phyloP scores from a whole-genome alignment of 2,797 vertebrate genomes.

The Babyrousa celebensis region DNA sequence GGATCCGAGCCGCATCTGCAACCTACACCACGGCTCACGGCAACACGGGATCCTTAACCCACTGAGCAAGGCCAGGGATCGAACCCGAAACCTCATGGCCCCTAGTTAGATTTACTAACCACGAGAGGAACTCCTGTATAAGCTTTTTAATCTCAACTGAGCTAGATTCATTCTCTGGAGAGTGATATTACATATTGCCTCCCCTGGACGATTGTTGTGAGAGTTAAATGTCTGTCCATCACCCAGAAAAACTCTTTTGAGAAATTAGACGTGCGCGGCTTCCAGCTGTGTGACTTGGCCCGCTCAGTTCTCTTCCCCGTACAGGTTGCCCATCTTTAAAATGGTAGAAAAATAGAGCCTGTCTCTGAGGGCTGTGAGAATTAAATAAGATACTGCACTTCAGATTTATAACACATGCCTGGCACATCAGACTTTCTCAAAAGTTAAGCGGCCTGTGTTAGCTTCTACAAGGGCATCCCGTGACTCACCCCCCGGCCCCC shows the following conservation, averaged over 20 bases:
- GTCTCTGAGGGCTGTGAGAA: not conserved
- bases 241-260: slow-evolving; percentile 32
- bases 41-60: too few species aligned
- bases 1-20: too few species aligned
- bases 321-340: not conserved
- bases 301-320: not conserved
- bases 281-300: not conserved
- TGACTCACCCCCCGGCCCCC: not conserved
- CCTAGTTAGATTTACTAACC: too few species aligned
- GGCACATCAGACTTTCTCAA: not conserved
- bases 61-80: too few species aligned
- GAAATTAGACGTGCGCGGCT: not conserved
- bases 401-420: not conserved
- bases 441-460: not conserved
- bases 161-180: not conserved
- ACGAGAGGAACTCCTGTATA: too few species aligned
- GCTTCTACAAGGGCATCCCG: not conserved
- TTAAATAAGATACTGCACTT: not conserved
- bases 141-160: slow-evolving; percentile 4
- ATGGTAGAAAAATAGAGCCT: not conserved
- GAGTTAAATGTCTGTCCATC: not conserved
- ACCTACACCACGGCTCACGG: too few species aligned
- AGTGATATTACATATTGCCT: not conserved
- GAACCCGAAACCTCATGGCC: too few species aligned
- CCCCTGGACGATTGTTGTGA: not conserved